These are phyloP conservation scores for Podarcis muralis DNA, from an alignment of 2,113 vertebrate genomes.

Conservation along the genomic window DNA sequence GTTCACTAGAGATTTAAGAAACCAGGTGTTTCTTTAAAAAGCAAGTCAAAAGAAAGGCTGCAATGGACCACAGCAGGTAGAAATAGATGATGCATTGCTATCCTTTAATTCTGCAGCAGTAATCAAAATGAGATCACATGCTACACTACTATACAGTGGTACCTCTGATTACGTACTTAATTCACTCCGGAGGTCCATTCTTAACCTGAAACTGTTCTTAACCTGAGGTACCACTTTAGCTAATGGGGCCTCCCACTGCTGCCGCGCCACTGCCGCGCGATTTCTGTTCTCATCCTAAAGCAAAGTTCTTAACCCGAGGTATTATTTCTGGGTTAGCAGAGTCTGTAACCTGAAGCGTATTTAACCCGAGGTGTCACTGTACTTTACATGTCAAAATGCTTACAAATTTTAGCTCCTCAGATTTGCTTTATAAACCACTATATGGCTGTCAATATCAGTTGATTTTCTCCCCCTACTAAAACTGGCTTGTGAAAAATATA, in stretches of 20 bases:
- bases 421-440: neutral
- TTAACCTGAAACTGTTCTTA: too few species aligned
- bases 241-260: too few species aligned
- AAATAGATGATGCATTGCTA: neutral
- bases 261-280: too few species aligned
- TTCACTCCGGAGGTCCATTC: too few species aligned
- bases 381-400: neutral
- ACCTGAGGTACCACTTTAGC: too few species aligned
- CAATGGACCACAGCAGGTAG: neutral
- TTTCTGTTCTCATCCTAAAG: too few species aligned
- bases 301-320: too few species aligned
- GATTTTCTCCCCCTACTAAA: neutral
- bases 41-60: neutral
- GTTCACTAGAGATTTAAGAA: neutral
- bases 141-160: neutral
- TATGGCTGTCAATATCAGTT: neutral
- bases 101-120: neutral
- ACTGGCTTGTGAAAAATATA: neutral
- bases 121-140: neutral
- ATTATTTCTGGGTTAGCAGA: too few species aligned
- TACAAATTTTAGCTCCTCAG: neutral
- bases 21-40: neutral
- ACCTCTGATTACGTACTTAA: too few species aligned
- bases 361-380: too few species aligned
- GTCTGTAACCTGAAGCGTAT: too few species aligned